Evolutionary conservation across 2,888 invertebrate genomes (phyloP), one percentile per base, ranked within the genome.

Genomic region (Kryphioiulus occultus): DNA sequence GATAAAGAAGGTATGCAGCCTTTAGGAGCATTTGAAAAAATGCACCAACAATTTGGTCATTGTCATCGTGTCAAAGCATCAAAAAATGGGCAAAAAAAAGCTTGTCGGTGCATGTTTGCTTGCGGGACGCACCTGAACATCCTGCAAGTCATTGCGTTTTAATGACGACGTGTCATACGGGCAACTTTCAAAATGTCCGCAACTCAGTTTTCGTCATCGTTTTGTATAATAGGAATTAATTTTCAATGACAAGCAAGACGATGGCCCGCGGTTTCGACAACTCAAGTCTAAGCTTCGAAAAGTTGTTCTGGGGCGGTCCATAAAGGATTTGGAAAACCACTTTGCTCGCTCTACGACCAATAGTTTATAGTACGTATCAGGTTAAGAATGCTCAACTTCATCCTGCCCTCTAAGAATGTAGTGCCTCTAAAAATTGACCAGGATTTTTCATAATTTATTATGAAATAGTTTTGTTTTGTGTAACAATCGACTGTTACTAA

Each of bases 111-210:
- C n/a, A 83, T 83, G 83, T 83, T 39, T 83, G 83, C 39, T 83
- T 30, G 83, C 35, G 39, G 83, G 83, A 83, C 83, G 83, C 39
- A 83, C 83, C 83, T 32, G 83, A 35, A 35, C 32, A 35, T 83
- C 83, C 39, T 83, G 83, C 83, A 83, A 83, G 83, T 83, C 83
- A 83, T 83, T 30, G 83, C 83, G n/a, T 83, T 83, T 83, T 83
- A 83, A 83, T 83, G 83, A 83, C 39, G 83, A n/a, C 83, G 59
- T 59, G 59, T 59, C 59, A 59, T 59, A 59, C 59, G 59, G 59
- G n/a, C 59, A 59, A 59, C 59, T 59, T 59, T 59, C 59, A 59
- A 59, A 59, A 59, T 59, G 59, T 59, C 59, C 59, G 59, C 59
- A 59, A 22, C 59, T 59, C 59, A 59, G n/a, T 59, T 59, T 59